These are phyloP conservation scores for Drosophila mercatorum DNA, from an alignment of 2,888 invertebrate genomes.

Conservation along the genomic window DNA sequence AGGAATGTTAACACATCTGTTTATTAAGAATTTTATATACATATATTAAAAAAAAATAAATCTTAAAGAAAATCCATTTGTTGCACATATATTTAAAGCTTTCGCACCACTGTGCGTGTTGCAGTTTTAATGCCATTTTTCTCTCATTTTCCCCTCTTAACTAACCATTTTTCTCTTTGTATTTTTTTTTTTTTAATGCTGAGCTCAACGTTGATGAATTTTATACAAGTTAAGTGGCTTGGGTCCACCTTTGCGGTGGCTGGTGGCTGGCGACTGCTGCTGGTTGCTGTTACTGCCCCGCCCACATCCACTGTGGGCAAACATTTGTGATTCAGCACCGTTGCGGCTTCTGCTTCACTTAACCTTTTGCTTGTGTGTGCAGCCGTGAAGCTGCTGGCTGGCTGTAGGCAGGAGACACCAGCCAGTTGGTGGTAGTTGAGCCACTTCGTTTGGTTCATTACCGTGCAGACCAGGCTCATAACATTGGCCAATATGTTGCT, in stretches of 20 bases:
- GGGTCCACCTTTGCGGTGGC: constrained; percentile 26
- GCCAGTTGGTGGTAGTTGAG: background rate
- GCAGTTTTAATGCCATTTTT: constrained; percentile 24
- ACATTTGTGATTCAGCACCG: constrained; percentile 36
- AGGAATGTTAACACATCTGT: no score
- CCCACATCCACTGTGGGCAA: constrained; percentile 20
- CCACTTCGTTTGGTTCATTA: constrained; percentile 42
- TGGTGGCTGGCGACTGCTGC: background rate
- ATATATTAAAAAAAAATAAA: background rate
- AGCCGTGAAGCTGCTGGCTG: constrained; percentile 1
- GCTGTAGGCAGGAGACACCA: background rate
- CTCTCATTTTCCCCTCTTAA: constrained; percentile 8
- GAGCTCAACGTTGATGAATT: constrained; percentile 52
- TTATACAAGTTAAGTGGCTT: constrained; percentile 48
- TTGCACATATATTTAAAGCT: background rate
- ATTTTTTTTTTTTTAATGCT: constrained; percentile 21
- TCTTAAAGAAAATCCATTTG: background rate
- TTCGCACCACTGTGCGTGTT: constrained; percentile 28
- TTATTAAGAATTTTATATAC: no score
- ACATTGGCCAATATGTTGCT: constrained; percentile 12
- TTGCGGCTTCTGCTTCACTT: constrained; percentile 38
- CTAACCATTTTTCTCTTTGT: background rate
- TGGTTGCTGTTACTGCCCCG: background rate
- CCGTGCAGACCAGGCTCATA: constrained; percentile 22
- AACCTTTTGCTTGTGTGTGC: constrained; percentile 30